Conservation (phyloP, 2,113 vertebrate genomes). For the Petrocephalus zakoni region DNA sequence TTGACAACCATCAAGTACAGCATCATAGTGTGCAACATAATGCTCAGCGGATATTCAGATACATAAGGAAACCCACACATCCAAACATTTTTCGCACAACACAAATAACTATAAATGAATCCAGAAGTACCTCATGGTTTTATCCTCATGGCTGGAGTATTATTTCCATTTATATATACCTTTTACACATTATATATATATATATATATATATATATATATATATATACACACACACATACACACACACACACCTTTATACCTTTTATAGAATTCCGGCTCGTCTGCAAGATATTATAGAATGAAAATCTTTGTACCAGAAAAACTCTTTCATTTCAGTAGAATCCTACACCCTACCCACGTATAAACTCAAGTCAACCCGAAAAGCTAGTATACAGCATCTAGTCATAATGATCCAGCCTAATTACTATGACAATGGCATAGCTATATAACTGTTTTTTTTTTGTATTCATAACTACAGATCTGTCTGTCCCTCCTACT, state of each 20-base stretch:
- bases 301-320: background rate
- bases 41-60: background rate
- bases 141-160: conserved; percentile 10
- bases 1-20: background rate
- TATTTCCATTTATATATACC: too few species aligned
- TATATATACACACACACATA: too few species aligned
- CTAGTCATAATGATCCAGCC: background rate
- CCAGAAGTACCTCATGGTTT: background rate
- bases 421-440: background rate
- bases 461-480: background rate
- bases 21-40: background rate
- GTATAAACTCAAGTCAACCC: background rate
- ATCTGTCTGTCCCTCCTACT: background rate
- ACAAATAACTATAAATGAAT: background rate
- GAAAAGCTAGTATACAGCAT: background rate
- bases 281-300: background rate
- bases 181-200: too few species aligned
- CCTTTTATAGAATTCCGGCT: conserved; percentile 10
- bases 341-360: background rate
- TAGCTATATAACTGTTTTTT: background rate
- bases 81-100: background rate
- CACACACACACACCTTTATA: too few species aligned
- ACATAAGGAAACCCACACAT: background rate
- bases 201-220: too few species aligned
- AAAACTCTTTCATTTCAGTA: conserved; percentile 12